Percentiles rank a stretch among this genome's conserved stretches.
Evolutionary conservation across 2,113 vertebrate species (phyloP).

Genomic region (Anhinga rufa): DNA sequence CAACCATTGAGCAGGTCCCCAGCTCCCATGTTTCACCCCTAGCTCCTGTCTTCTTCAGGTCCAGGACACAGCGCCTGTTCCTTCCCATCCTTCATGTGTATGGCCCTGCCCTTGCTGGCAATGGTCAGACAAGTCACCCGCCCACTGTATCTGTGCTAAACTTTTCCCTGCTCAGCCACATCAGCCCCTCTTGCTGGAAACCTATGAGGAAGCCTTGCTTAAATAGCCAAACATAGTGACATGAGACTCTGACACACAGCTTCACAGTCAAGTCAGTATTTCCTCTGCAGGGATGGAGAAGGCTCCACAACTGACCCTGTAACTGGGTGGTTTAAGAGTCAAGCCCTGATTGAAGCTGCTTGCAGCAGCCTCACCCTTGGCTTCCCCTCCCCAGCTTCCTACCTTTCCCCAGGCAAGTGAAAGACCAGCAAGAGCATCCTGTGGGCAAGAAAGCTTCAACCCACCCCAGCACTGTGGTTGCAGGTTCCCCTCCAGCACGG

Average conservation of each 20-base stretch:
- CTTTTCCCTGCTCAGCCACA: background rate
- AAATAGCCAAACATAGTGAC: accelerated
- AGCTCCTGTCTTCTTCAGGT: background rate
- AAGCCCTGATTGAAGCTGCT: background rate
- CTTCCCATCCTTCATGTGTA: background rate
- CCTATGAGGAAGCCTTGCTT: background rate
- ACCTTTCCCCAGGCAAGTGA: background rate
- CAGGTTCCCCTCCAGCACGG: background rate
- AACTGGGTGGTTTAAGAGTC: background rate
- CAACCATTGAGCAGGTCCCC: background rate
- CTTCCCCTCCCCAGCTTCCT: background rate
- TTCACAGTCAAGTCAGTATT: background rate
- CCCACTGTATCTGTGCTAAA: background rate
- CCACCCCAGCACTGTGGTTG: background rate
- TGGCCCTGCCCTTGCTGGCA: background rate
- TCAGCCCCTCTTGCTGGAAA: background rate
- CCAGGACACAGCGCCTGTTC: background rate
- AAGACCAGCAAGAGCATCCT: background rate
- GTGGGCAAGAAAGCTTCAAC: background rate
- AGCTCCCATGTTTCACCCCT: background rate
- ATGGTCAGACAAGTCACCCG: background rate
- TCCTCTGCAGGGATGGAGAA: background rate
- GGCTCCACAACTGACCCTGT: background rate
- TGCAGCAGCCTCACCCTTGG: background rate
- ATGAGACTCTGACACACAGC: accelerated